Evolutionary conservation across 1,140 invertebrate species (phyloP).

Genomic region (Tetragonula clypearis): DNA sequence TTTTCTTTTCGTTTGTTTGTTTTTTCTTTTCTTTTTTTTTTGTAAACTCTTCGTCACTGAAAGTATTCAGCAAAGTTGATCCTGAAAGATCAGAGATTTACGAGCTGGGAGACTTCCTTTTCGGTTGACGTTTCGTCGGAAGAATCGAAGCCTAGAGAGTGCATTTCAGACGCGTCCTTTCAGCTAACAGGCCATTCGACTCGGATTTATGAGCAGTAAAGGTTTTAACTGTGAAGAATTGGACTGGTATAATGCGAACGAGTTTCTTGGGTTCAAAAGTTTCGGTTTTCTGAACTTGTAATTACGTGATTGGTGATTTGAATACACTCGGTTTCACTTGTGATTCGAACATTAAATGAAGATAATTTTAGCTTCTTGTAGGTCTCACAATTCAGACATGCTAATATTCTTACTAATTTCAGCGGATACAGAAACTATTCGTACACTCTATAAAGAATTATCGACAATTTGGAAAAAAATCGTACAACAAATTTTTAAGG

Average conservation of each 20-base stretch:
- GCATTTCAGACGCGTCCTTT: background rate
- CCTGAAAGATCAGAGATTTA: conserved; percentile 15
- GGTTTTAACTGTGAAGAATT: background rate
- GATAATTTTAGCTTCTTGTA: no score
- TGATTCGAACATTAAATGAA: background rate
- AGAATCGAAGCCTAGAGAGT: background rate
- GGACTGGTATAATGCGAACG: background rate
- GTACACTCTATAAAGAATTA: no score
- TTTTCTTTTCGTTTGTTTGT: no score
- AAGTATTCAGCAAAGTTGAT: background rate
- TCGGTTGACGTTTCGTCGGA: background rate
- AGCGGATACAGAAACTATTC: no score
- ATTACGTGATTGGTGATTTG: background rate
- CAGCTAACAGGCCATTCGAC: background rate
- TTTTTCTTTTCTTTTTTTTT: no score
- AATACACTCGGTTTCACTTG: background rate
- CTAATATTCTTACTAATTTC: no score
- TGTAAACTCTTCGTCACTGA: background rate
- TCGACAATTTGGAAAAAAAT: no score
- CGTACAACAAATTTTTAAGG: no score
- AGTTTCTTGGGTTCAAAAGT: background rate
- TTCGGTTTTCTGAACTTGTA: no score
- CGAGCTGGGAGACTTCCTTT: background rate
- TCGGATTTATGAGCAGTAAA: background rate
- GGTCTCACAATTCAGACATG: no score